A percentile compares a stretch with the other conserved stretches of the same genome.
Evolutionary conservation across 64 coral and sea anemone genomes (phyloP).

Genomic region (Orbicella faveolata): DNA sequence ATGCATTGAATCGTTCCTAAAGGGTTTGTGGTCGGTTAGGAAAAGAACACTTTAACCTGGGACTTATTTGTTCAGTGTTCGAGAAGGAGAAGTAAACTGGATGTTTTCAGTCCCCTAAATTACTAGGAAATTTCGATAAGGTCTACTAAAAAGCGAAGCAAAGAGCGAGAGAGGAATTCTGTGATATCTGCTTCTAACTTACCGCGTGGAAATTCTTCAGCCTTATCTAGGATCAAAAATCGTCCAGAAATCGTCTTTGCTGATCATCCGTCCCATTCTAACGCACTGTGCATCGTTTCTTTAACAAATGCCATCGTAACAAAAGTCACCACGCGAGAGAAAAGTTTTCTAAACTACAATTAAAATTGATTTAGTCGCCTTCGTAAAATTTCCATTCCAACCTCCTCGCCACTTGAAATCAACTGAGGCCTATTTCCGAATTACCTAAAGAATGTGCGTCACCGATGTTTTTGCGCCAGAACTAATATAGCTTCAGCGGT

Average conservation of each 20-base stretch:
- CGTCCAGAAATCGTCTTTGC: not conserved
- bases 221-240: not conserved
- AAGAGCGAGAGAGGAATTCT: not conserved
- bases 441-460: not conserved
- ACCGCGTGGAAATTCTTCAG: slow-evolving; percentile 42
- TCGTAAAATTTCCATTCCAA: not conserved
- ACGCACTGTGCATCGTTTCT: not conserved
- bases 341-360: not conserved
- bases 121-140: not conserved
- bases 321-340: not conserved
- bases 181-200: slow-evolving; percentile 10
- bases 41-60: not conserved
- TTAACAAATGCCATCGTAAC: not conserved
- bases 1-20: not conserved
- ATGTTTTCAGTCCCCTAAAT: not conserved
- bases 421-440: not conserved
- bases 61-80: not conserved
- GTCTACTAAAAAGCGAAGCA: not conserved
- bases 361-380: not conserved
- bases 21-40: not conserved
- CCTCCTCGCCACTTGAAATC: slow-evolving; percentile 10
- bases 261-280: not conserved
- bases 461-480: not conserved
- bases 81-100: not conserved
- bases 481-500: not conserved